Conservation (phyloP, 53 echinoderm and acorn worm genomes). For the Patiria pectinifera region DNA sequence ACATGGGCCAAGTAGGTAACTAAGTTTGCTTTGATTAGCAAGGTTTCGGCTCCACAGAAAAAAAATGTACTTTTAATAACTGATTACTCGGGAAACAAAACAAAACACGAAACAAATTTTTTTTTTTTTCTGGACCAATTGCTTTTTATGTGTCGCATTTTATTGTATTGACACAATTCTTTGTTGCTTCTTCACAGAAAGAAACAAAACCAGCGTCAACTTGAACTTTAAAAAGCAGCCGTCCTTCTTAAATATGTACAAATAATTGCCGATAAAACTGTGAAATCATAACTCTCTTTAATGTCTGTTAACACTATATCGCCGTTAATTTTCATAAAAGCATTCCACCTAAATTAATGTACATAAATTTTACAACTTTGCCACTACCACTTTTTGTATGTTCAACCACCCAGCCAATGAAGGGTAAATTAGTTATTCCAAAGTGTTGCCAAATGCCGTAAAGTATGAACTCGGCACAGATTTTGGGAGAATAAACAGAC, state of each 20-base stretch:
- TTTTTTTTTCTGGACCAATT: not conserved
- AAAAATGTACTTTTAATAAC: too few species aligned
- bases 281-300: not conserved
- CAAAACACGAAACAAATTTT: not conserved
- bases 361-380: not conserved
- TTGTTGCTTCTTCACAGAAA: not conserved
- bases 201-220: not conserved
- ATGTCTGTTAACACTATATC: not conserved
- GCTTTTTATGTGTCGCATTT: not conserved
- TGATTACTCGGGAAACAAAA: not conserved
- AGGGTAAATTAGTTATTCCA: too few species aligned
- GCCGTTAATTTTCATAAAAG: not conserved
- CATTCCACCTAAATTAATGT: not conserved
- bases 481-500: too few species aligned
- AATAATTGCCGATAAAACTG: constrained; percentile 1
- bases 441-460: too few species aligned
- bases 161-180: not conserved
- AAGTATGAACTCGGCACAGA: too few species aligned
- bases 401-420: too few species aligned
- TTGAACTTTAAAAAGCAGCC: not conserved
- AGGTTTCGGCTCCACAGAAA: too few species aligned
- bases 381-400: not conserved
- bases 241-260: not conserved
- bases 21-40: too few species aligned
- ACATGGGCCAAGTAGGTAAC: too few species aligned